Base-by-base conservation (phyloP, 37 sponge, comb jelly and placozoan species). In the Cladorhizidae sp. region DNA sequence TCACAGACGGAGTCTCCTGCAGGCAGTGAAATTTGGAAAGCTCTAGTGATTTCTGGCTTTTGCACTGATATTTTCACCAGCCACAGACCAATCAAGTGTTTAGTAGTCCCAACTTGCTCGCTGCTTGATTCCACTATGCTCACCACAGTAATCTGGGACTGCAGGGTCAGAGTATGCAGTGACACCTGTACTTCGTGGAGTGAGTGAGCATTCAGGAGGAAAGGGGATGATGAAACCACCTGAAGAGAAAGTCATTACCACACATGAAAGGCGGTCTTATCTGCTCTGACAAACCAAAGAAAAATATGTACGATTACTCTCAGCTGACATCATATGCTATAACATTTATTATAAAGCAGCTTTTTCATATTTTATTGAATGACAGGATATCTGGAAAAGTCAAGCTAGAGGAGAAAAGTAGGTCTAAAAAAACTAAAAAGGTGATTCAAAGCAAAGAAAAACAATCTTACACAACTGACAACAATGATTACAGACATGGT, bases 11-110 rank as follows among this genome's bases (percentile, higher is more conserved):
- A 8, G 25, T 61, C 72, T 57, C 81, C 81, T 33, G 40, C 31
- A 26, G 81, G 59, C 36, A 84, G 77, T 32, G 85, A 54, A 17
- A 84, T 76, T 51, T 84, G 72, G 70, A 84, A 84, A 8, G 77
- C 85, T n/a, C 61, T 76, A 33, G 67, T 52, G 20, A 84, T 67
- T 2, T 64, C 42, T 18, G 85, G 85, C 22, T 57, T 58, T 40
- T 68, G 85, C 0, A 40, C 25, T 20, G 21, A 20, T 14, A 35
- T 28, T 12, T n/a, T 7, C n/a, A 84, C 55, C 59, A 76, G 40
- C 85, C 85, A 84, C 1, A 41, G n/a, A 23, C 29, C 51, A 11
- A 84, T n/a, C n/a, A n/a, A n/a, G n/a, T n/a, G n/a, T n/a, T n/a
- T n/a, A n/a, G n/a, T n/a, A n/a, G n/a, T n/a, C n/a, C n/a, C 32